phyloP scores from a whole-genome alignment of 2,797 vertebrate species.

The Eupleurogrammus muticus region DNA sequence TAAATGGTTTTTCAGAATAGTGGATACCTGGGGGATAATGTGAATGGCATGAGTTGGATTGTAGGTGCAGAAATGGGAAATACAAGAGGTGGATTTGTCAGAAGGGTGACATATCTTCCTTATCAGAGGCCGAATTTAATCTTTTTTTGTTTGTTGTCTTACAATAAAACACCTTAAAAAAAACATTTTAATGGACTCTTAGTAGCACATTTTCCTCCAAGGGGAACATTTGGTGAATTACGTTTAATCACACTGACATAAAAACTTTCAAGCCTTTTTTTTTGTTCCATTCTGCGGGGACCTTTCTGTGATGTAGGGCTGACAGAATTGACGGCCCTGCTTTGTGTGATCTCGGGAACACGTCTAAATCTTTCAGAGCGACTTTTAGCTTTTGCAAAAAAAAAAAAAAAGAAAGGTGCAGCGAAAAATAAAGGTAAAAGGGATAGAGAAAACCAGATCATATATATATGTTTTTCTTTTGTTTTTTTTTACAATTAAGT shows the following conservation, averaged over 20 bases:
- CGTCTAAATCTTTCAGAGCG: conserved; percentile 16
- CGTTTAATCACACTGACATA: conserved; percentile 21
- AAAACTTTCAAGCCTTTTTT: conserved; percentile 13
- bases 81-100: neutral
- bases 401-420: neutral
- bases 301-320: conserved; percentile 15
- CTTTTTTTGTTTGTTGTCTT: neutral
- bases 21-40: neutral
- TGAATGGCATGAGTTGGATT: neutral
- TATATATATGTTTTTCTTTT: conserved; percentile 19
- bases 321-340: conserved; percentile 16
- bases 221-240: neutral
- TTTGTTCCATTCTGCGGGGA: conserved; percentile 13
- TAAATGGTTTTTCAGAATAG: neutral
- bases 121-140: conserved; percentile 3
- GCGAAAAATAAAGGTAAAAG: conserved; percentile 22
- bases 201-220: neutral
- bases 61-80: neutral
- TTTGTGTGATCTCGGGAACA: conserved; percentile 34
- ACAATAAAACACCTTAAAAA: neutral
- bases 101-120: neutral
- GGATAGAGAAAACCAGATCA: conserved; percentile 52
- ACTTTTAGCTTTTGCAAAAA: conserved; percentile 25
- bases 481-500: conserved; percentile 47
- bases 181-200: neutral